These are phyloP conservation scores for Rhagium mordax DNA, from an alignment of 2,888 invertebrate species.

Conservation along the genomic window DNA sequence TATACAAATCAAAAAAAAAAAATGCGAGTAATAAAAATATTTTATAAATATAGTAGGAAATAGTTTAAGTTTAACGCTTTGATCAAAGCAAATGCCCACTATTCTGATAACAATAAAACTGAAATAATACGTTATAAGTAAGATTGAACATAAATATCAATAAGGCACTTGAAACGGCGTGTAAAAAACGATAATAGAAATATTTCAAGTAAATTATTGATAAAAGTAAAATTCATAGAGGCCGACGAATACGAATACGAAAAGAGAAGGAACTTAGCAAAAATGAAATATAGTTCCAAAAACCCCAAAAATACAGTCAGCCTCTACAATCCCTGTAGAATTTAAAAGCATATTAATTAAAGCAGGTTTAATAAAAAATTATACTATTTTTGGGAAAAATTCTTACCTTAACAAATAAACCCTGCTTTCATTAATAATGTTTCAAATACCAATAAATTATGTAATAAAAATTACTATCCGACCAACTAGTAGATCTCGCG, in stretches of 20 bases:
- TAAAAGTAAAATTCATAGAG: conserved; percentile 11
- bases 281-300: conserved; percentile 29
- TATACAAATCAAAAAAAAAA: background rate
- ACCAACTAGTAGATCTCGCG: background rate
- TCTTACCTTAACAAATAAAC: background rate
- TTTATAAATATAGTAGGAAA: background rate
- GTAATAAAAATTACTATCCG: conserved; percentile 33
- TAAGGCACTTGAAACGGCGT: conserved; percentile 31
- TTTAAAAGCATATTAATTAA: conserved; percentile 18
- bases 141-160: conserved; percentile 19
- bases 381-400: background rate
- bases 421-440: conserved; percentile 20
- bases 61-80: conserved; percentile 4
- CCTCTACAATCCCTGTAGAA: conserved; percentile 27
- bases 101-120: conserved; percentile 15
- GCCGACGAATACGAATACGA: conserved; percentile 17
- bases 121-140: conserved; percentile 21
- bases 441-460: conserved; percentile 20
- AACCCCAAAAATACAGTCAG: conserved; percentile 21
- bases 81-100: conserved; percentile 27
- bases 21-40: conserved; percentile 1
- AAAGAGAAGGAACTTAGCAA: conserved; percentile 21
- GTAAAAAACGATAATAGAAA: background rate
- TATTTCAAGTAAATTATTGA: conserved; percentile 35
- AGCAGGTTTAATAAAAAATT: conserved; percentile 15